These are phyloP conservation scores for Trididemnum nubilum DNA, from an alignment of 23 tunicate species.

Conservation along the genomic window DNA sequence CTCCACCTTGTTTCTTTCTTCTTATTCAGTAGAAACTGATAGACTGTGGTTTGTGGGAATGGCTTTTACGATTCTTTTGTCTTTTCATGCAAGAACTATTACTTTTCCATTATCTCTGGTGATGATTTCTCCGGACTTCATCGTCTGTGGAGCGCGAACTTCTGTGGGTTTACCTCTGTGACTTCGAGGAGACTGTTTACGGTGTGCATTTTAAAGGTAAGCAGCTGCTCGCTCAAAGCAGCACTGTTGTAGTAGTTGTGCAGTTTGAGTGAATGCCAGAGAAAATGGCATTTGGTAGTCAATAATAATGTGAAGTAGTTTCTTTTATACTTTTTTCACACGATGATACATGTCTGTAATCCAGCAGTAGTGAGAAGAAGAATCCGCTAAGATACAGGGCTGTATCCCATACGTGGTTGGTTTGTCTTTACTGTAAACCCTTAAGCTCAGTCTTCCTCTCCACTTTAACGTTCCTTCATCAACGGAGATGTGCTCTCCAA, in stretches of 20 bases:
- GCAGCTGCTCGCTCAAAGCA: conserved; percentile 19
- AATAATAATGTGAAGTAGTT: too few relatives aligned
- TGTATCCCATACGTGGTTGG: conserved; percentile 38
- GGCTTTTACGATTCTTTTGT: conserved; percentile 38
- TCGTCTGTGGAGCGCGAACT: neutral
- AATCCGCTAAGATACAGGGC: conserved; percentile 43
- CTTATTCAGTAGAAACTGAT: neutral
- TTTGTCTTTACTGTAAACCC: conserved; percentile 34
- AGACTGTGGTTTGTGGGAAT: conserved; percentile 25
- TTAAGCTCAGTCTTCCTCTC: conserved; percentile 32
- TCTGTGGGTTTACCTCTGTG: conserved; percentile 26
- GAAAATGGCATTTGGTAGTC: conserved; percentile 4
- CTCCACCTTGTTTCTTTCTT: neutral
- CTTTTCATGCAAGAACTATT: conserved; percentile 32
- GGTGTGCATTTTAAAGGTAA: conserved; percentile 15
- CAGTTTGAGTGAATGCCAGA: conserved; percentile 31
- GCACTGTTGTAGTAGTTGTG: conserved; percentile 38
- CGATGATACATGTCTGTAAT: conserved; percentile 29
- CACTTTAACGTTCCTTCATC: conserved; percentile 44
- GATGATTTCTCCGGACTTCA: neutral
- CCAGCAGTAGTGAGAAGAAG: conserved; percentile 26
- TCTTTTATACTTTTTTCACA: too few relatives aligned
- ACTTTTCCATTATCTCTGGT: conserved; percentile 18
- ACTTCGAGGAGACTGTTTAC: conserved; percentile 10
- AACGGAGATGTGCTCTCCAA: conserved; percentile 45